Base-by-base conservation (phyloP, 2,113 vertebrate species). In the Synodontis membranacea region DNA sequence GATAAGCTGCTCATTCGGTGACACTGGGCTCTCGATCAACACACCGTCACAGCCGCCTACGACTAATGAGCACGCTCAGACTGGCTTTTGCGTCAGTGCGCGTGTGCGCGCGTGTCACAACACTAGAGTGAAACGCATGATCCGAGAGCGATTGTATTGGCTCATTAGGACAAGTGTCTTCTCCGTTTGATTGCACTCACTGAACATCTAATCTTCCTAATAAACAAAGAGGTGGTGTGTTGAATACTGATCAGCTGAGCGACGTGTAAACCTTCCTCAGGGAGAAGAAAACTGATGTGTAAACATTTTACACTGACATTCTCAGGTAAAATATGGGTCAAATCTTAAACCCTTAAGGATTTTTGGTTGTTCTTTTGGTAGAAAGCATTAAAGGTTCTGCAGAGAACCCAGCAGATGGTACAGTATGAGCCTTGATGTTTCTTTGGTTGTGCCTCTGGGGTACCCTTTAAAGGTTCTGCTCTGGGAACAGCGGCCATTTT, bases 1-100 rank as follows among this genome's bases (percentile, higher is more conserved):
- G 89, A 95, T 94, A 92, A 93, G 88, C 88, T 79, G 91, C 94
- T 94, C 90, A 88, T 80, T 86, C 88, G 86, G 87, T 87, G 87
- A 58, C 50, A 37, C 90, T 91, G 89, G 70, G 84, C 90, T 93
- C 89, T 88, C 90, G 90, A 92, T 93, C 87, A 93, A 58, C 74
- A 82, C n/a, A 60, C 85, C 85, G 80, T 84, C 79, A 90, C 85
- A 87, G 90, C 86, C 86, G 60, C 79, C 83, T 84, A 89, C 85
- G 91, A 80, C 68, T 88, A 91, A 91, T 88, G 87, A 90, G 86
- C 80, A 86, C 80, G 54, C 66, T 66, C 56, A 48, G 78, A 60
- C 70, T 21, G 86, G 54, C 82, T 66, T 83, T 83, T 39, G 52
- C 52, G 31, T 81, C 23, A 25, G 25, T 31, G 14, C 28, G 23